phyloP scores from a whole-genome alignment of 2,888 invertebrate species.

The Ectobius pallidus region DNA sequence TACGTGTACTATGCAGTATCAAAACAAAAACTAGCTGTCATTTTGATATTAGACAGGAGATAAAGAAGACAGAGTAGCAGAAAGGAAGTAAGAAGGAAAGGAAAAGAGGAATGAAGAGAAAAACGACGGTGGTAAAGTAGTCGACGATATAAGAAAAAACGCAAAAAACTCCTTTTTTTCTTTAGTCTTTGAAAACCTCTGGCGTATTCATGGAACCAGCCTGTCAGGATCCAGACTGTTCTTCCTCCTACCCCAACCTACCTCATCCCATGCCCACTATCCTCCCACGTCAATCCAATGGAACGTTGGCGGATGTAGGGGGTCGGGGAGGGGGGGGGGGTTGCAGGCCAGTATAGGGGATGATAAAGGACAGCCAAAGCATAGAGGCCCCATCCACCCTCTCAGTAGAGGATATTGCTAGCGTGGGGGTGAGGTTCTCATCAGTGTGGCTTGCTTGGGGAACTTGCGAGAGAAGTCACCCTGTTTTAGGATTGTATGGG shows the following conservation, averaged over 20 bases:
- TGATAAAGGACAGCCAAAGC: conserved; percentile 25
- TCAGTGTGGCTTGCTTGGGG: conserved; percentile 27
- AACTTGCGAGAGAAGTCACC: conserved; percentile 12
- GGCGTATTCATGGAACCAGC: too few species aligned
- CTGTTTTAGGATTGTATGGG: conserved; percentile 3
- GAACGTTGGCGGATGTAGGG: conserved; percentile 31
- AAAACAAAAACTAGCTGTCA: too few species aligned
- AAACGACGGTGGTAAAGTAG: too few species aligned
- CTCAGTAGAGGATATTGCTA: conserved; percentile 16
- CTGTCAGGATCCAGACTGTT: too few species aligned
- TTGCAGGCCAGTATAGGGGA: conserved; percentile 19
- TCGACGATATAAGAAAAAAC: too few species aligned
- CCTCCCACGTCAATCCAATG: conserved; percentile 29
- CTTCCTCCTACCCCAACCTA: neutral
- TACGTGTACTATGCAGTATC: too few species aligned
- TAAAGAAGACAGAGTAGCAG: too few species aligned
- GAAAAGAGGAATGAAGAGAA: too few species aligned
- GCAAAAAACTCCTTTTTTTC: too few species aligned
- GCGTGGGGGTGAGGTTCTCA: conserved; percentile 15
- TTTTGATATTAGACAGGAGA: too few species aligned
- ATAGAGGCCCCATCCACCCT: neutral
- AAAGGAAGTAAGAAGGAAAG: too few species aligned
- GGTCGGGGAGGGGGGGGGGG: neutral
- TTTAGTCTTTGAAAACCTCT: too few species aligned
- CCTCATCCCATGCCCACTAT: neutral